Evolutionary conservation across 1,140 invertebrate species (phyloP), one percentile per base, ranked within the genome.

Genomic region (Brachionus plicatilis): DNA sequence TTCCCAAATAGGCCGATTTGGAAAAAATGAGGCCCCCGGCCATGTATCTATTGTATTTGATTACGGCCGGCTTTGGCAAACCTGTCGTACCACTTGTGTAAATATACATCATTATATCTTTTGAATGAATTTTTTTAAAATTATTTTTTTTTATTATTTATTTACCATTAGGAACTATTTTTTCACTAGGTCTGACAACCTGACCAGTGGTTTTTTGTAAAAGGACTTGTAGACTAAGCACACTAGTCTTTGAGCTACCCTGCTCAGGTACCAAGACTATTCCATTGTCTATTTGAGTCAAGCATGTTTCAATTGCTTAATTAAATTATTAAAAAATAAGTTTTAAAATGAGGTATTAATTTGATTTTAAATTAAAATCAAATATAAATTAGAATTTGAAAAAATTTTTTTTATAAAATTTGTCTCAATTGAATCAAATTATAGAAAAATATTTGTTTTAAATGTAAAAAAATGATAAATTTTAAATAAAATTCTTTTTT

Each of bases 21-120:
- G 33, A 17, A 65, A 76, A 72, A n/a, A 27, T 50, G 8, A 66
- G 12, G 12, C 33, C 76, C 17, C 76, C 76, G 6, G 24, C 70
- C 29, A 17, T 29, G 43, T 70, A 84, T 11, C 82, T 33, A 84
- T 56, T 76, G 20, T 84, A 33, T 47, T 85, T 82, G 14, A 86
- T 83, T 9, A 85, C 85, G 47, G 70, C 41, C n/a, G 85, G 60
- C 65, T 97, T 97, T 0, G 95, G 95, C 87, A 96, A 91, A 27
- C 95, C 95, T 20, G 95, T 96, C 27, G 95, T 96, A 9, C 95
- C 95, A 56, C 94, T 96, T 1, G 95, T 97, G 89, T 95, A 96
- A 86, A 96, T 95, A 87, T 95, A 96, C 17, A 90, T 87, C n/a
- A 90, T 33, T 47, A 45, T 45, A 27, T 85, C 72, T 70, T 17